Percentiles rank a stretch among this genome's conserved stretches.
phyloP scores from a whole-genome alignment of 2,888 invertebrate genomes.

The Agelastica alni region DNA sequence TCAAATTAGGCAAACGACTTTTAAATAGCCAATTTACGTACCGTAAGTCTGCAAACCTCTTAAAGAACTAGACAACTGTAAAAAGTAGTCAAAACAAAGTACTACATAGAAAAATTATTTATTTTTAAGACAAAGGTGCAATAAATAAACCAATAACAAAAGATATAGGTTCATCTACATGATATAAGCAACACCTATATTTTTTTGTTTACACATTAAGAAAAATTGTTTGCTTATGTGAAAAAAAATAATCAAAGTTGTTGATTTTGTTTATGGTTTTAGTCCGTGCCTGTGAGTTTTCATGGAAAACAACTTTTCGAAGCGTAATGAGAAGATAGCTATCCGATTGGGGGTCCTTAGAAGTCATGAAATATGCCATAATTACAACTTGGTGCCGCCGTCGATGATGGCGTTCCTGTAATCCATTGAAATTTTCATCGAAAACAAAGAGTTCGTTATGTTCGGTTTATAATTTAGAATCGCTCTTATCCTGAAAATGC shows the following conservation, averaged over 20 bases:
- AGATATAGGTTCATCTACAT: too few relatives aligned
- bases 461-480: conserved; percentile 40
- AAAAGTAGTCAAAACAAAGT: too few relatives aligned
- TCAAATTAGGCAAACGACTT: too few relatives aligned
- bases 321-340: conserved; percentile 55
- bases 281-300: conserved; percentile 1
- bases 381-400: conserved; percentile 39
- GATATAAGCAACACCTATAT: too few relatives aligned
- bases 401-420: conserved; percentile 38
- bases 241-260: neutral
- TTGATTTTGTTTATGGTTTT: neutral
- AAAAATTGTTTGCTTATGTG: too few relatives aligned
- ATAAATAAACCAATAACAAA: too few relatives aligned
- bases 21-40: too few relatives aligned
- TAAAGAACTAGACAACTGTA: too few relatives aligned
- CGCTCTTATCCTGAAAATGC: neutral
- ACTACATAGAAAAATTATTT: too few relatives aligned
- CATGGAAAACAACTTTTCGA: conserved; percentile 39
- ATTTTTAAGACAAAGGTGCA: too few relatives aligned
- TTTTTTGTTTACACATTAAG: too few relatives aligned
- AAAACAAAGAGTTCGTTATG: conserved; percentile 43
- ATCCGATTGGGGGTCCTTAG: conserved; percentile 46
- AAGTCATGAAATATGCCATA: conserved; percentile 49
- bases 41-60: too few relatives aligned
- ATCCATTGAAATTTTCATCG: conserved; percentile 26